Conservation (phyloP, 2,113 vertebrate species). For the Hyaena hyaena region DNA sequence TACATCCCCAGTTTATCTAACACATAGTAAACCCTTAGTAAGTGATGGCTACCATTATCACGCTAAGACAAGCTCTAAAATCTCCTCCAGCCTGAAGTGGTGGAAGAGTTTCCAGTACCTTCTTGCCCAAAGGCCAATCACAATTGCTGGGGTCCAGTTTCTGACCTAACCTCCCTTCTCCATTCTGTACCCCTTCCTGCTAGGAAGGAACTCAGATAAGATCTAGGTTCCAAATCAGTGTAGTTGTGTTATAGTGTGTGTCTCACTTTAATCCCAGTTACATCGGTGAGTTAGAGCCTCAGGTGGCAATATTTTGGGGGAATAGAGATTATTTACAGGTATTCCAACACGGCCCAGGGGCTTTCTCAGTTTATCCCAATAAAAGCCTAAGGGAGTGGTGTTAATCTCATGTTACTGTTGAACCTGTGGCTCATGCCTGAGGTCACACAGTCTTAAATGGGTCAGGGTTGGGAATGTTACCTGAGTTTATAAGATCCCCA, state of each 20-base stretch:
- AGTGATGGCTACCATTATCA: neutral
- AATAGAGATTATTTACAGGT: neutral
- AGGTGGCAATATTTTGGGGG: neutral
- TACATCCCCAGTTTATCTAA: neutral
- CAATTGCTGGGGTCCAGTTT: neutral
- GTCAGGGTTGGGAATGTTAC: conserved; percentile 11
- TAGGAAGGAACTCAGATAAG: neutral
- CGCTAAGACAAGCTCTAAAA: neutral
- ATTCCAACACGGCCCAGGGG: neutral
- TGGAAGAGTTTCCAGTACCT: neutral
- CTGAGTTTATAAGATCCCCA: neutral
- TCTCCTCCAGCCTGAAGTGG: neutral
- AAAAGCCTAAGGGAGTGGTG: neutral
- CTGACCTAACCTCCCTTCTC: neutral
- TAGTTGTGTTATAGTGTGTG: neutral
- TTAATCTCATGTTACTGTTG: neutral
- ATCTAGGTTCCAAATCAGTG: neutral
- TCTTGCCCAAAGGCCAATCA: neutral
- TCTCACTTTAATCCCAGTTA: neutral
- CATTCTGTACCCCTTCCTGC: neutral
- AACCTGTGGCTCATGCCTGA: neutral
- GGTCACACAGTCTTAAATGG: conserved; percentile 4
- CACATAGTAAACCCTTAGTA: neutral
- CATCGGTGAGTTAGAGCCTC: neutral
- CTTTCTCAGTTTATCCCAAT: neutral